Evolutionary conservation across 2,888 invertebrate species (phyloP).

Genomic region (Germaria angustata): DNA sequence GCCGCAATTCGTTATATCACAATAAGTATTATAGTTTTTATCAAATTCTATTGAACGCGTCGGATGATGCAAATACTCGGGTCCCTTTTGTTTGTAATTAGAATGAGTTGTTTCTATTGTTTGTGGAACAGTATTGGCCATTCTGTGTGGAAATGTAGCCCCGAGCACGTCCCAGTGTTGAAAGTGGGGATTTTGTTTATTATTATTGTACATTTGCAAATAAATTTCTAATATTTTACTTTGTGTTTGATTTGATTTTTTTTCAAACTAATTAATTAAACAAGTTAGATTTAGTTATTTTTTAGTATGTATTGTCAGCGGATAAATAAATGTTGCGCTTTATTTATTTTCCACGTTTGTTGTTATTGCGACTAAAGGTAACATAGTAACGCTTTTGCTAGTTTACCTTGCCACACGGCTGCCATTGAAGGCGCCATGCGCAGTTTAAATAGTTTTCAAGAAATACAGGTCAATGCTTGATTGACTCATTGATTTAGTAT

Average conservation of each 20-base stretch:
- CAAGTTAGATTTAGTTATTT: constrained; percentile 12
- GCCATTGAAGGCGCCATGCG: constrained; percentile 52
- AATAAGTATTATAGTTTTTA: constrained; percentile 64
- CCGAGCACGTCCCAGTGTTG: constrained; percentile 1
- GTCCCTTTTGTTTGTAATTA: constrained; percentile 29
- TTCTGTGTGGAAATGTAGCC: neutral
- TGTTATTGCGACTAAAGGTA: constrained; percentile 62
- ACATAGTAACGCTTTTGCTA: constrained; percentile 57
- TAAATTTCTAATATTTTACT: neutral
- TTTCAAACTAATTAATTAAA: constrained; percentile 27
- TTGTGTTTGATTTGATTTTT: neutral
- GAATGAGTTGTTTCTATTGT: constrained; percentile 3
- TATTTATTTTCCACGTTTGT: constrained; percentile 50
- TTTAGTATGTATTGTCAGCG: neutral
- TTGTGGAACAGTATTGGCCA: neutral
- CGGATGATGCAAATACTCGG: constrained; percentile 51
- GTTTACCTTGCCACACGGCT: constrained; percentile 38
- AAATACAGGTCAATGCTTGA: constrained; percentile 64
- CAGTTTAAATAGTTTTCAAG: constrained; percentile 42
- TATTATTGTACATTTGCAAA: constrained; percentile 46
- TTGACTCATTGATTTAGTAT: constrained; percentile 58
- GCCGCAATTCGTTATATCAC: constrained; percentile 78
- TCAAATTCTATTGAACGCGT: constrained; percentile 42
- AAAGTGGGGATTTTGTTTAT: constrained; percentile 12
- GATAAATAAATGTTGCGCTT: constrained; percentile 33